Conservation (phyloP, 2,113 vertebrate genomes). For the Otocyon megalotis region DNA sequence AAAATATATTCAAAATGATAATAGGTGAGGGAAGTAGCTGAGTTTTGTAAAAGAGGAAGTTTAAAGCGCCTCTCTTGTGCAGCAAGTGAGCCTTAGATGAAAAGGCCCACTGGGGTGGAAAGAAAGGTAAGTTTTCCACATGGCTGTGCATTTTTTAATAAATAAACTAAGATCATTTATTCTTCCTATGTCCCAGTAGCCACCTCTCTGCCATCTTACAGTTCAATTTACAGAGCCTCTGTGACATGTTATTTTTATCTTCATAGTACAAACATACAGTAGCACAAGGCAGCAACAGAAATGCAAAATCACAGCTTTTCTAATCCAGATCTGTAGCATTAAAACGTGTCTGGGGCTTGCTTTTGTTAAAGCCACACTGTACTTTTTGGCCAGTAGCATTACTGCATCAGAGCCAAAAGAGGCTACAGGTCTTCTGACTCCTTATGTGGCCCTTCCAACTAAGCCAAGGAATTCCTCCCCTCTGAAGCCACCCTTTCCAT, state of each 20-base stretch:
- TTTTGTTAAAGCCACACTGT: neutral
- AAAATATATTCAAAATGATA: constrained; percentile 54
- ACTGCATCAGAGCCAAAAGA: neutral
- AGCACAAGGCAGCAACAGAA: neutral
- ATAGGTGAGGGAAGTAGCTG: constrained; percentile 35
- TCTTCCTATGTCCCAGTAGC: constrained; percentile 53
- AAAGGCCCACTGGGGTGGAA: constrained; percentile 56
- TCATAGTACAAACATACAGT: neutral
- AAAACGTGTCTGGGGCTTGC: neutral
- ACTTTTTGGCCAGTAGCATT: neutral
- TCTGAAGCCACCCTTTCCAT: neutral
- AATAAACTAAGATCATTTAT: constrained; percentile 70
- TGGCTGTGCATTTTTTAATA: constrained; percentile 70
- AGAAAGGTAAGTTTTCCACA: constrained; percentile 68
- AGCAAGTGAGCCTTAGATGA: constrained; percentile 64
- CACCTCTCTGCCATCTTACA: constrained; percentile 58
- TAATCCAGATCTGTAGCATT: neutral
- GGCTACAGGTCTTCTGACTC: neutral
- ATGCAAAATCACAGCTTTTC: constrained; percentile 54
- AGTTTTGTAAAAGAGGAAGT: constrained; percentile 62
- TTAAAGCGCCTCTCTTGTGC: constrained; percentile 39
- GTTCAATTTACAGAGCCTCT: constrained; percentile 58
- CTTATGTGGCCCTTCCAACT: neutral
- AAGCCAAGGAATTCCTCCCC: neutral
- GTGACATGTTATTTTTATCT: constrained; percentile 62